Evolutionary conservation across 2,888 invertebrate species (phyloP).

Genomic region (Temnothorax rugatulus): DNA sequence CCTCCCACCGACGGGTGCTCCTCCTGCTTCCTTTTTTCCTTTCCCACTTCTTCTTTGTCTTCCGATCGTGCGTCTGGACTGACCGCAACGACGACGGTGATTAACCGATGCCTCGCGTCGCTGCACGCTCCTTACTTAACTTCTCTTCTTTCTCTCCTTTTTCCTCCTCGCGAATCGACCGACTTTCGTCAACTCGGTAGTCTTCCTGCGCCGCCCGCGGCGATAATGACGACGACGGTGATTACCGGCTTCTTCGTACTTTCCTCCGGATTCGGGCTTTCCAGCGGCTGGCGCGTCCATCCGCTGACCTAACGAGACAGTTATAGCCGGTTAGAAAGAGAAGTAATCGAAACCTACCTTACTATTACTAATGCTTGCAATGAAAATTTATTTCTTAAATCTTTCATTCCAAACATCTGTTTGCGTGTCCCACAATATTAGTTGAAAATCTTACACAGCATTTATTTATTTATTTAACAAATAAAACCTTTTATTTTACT

Average conservation of each 20-base stretch:
- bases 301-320: conserved; percentile 75
- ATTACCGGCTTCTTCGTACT: conserved; percentile 69
- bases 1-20: conserved; percentile 12
- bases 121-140: neutral
- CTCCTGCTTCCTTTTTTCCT: conserved; percentile 25
- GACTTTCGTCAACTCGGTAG: conserved; percentile 69
- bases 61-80: conserved; percentile 12
- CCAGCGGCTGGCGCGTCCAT: conserved; percentile 79
- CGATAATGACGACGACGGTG: conserved; percentile 60
- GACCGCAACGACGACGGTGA: conserved; percentile 12
- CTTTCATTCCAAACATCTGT: neutral
- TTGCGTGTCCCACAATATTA: neutral
- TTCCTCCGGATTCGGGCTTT: conserved; percentile 75
- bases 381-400: neutral
- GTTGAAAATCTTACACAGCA: neutral
- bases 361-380: neutral
- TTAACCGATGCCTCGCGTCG: conserved; percentile 32
- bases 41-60: conserved; percentile 25
- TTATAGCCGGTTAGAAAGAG: neutral
- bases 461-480: neutral
- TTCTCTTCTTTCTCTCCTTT: conserved; percentile 68
- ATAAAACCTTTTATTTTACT: neutral
- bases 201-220: conserved; percentile 61
- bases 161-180: conserved; percentile 68
- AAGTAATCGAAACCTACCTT: neutral